phyloP scores from a whole-genome alignment of 2,797 vertebrate species.

The Esox masquinongy region DNA sequence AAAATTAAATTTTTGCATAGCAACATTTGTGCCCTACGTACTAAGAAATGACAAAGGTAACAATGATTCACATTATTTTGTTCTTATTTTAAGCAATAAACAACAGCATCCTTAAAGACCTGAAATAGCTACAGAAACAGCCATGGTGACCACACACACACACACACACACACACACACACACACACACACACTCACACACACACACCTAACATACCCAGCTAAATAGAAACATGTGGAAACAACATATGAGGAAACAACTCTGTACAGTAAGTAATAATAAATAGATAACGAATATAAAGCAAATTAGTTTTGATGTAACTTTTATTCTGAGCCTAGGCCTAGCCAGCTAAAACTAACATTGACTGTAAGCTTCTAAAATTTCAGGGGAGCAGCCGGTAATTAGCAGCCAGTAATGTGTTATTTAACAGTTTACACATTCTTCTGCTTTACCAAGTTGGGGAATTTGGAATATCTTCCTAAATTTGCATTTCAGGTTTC shows the following conservation, averaged over 20 bases:
- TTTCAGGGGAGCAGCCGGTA: background rate
- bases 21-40: background rate
- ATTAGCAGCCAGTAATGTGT: background rate
- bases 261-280: background rate
- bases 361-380: background rate
- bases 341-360: background rate
- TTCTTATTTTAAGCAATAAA: background rate
- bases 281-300: constrained; percentile 5
- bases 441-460: background rate
- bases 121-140: constrained; percentile 3
- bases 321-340: background rate
- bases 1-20: background rate
- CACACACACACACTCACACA: background rate
- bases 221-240: background rate
- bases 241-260: constrained; percentile 6
- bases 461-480: background rate
- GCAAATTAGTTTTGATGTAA: background rate
- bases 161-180: background rate
- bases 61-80: background rate
- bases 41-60: background rate
- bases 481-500: background rate
- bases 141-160: background rate
- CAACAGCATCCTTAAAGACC: background rate
- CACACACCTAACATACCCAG: too few relatives aligned
- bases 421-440: background rate